Evolutionary conservation across 2,113 vertebrate species (phyloP), one percentile per base, ranked within the genome.

Genomic region (Rhea americana): DNA sequence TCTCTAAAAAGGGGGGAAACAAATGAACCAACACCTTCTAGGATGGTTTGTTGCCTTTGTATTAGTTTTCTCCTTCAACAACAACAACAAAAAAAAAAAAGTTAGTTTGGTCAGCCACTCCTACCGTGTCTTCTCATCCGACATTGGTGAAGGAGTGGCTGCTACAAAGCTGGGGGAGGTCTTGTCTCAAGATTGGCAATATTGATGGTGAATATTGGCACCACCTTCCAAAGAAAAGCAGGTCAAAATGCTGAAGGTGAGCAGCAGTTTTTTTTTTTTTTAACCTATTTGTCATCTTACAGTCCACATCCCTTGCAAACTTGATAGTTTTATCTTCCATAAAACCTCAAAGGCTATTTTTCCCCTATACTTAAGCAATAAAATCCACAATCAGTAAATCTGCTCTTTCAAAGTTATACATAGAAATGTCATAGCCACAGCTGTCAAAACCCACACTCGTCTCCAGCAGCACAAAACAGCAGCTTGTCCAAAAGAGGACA

Each of bases 61-160:
- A 35, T 35, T 53, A 87, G 74, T 30, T 15, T 12, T 1, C 4
- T 11, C 5, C 1, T 13, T 55, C 35, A 65, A 6, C 5, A 35
- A 35, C 5, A 35, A 35, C 5, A 35, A 35, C 5, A 35, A 35
- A 35, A 35, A 35, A 35, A 35, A 35, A 35, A 35, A 35, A 35
- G 35, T 35, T 35, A 35, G 35, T 39, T 51, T 47, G 30, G 5
- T 13, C 0, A 0, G 35, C 17, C 30, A 37, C 12, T 74, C 20
- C 65, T 71, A 45, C 35, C 16, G 9, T 7, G 13, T 53, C 51
- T 43, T 76, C 7, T 59, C n/a, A 39, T 21, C 37, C 19, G 81
- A 28, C 8, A 73, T 2, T 15, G 13, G 18, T 65, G 30, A 68
- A 63, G 14, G 13, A 84, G 0, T 7, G 5, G 25, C n/a, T 82